These are phyloP conservation scores for Melitaea athalia DNA, from an alignment of 2,888 invertebrate genomes.

Conservation along the genomic window DNA sequence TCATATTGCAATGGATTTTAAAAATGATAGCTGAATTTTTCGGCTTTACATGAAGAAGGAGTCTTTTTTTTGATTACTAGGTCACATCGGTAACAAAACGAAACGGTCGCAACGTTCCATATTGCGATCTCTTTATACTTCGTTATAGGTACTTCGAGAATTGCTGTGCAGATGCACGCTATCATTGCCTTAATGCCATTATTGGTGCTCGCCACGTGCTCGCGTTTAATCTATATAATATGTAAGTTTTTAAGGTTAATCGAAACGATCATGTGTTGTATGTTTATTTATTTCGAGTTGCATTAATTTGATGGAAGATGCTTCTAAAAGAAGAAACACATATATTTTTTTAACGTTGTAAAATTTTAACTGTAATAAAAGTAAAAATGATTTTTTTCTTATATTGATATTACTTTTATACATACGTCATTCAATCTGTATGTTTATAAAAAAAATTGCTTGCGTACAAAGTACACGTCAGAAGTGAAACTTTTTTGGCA, in stretches of 20 bases:
- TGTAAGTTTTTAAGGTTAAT: slow-evolving; percentile 16
- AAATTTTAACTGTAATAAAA: too few species aligned
- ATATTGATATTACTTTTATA: too few species aligned
- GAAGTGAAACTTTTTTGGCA: too few species aligned
- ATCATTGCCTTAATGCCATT: slow-evolving; percentile 5
- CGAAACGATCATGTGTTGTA: not conserved
- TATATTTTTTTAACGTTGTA: too few species aligned
- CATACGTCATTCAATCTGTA: too few species aligned
- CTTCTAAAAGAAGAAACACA: not conserved
- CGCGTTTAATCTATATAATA: not conserved
- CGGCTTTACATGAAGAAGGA: not conserved
- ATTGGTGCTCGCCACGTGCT: not conserved
- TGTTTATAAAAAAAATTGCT: too few species aligned
- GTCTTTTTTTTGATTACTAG: not conserved
- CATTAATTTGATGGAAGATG: slow-evolving; percentile 2
- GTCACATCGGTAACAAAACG: slow-evolving; percentile 1
- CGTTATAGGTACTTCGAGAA: not conserved
- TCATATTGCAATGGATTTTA: not conserved
- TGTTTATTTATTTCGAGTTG: slow-evolving; percentile 10
- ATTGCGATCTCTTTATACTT: slow-evolving; percentile 9
- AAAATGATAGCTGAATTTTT: too few species aligned
- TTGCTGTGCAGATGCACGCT: slow-evolving; percentile 10
- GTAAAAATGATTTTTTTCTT: too few species aligned
- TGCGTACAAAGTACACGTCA: too few species aligned
- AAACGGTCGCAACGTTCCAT: slow-evolving; percentile 9